These are phyloP conservation scores for Semibalanus balanoides DNA, from an alignment of 1,140 invertebrate genomes.

Conservation along the genomic window DNA sequence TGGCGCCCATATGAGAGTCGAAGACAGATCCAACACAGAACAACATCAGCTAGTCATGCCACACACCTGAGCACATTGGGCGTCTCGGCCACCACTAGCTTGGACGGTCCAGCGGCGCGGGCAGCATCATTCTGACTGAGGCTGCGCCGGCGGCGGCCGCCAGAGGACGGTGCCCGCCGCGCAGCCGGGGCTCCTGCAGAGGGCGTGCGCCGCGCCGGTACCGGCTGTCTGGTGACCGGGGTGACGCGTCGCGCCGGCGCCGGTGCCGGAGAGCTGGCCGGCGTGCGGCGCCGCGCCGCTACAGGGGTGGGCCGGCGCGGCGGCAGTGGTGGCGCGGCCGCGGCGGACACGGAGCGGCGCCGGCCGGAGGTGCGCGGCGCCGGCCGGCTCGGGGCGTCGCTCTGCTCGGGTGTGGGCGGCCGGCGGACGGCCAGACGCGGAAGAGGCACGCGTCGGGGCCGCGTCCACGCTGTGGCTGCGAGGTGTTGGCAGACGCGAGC, in stretches of 20 bases:
- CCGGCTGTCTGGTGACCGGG: not conserved
- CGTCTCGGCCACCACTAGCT: not conserved
- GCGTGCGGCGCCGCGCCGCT: too few species aligned
- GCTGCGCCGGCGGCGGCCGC: not conserved
- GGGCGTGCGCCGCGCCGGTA: not conserved
- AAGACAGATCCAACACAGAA: too few species aligned
- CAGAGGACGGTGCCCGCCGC: not conserved
- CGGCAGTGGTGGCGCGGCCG: not conserved
- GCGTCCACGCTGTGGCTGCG: too few species aligned
- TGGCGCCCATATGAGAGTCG: too few species aligned
- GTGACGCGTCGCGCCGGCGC: not conserved
- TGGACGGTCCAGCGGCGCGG: not conserved
- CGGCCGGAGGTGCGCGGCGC: too few species aligned
- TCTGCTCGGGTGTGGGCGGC: not conserved
- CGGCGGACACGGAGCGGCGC: not conserved
- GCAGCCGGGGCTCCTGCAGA: not conserved
- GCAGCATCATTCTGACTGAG: not conserved
- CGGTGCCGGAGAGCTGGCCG: not conserved
- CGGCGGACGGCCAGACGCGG: not conserved
- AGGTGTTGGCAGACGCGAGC: not conserved
- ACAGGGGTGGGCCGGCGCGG: not conserved
- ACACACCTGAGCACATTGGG: not conserved
- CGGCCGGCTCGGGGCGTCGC: too few species aligned
- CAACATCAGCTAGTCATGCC: too few species aligned
- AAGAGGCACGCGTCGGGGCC: not conserved